Evolutionary conservation across 2,888 invertebrate genomes (phyloP).

Genomic region (Cerastoderma edule): DNA sequence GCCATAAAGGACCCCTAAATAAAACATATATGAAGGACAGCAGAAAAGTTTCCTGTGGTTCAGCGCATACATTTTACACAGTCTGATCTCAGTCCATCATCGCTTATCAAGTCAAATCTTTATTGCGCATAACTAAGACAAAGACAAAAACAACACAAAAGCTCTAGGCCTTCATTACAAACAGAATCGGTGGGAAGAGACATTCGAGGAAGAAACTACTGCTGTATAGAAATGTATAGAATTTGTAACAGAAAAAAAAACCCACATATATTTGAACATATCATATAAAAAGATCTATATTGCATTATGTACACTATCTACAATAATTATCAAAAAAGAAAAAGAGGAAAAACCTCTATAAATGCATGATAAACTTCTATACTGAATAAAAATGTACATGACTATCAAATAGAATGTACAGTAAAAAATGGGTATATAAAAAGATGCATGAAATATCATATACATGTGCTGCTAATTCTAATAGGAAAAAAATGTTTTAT

Average conservation of each 20-base stretch:
- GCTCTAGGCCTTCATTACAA: background rate
- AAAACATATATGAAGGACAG: too few relatives aligned
- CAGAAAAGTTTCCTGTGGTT: too few relatives aligned
- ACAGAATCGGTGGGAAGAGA: too few relatives aligned
- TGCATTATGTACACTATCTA: conserved; percentile 23
- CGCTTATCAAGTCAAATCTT: too few relatives aligned
- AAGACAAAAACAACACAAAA: conserved; percentile 16
- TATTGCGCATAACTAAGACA: too few relatives aligned
- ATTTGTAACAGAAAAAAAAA: conserved; percentile 21
- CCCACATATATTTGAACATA: conserved; percentile 21
- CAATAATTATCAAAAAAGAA: conserved; percentile 15
- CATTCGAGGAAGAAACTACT: too few relatives aligned
- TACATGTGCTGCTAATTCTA: conserved; percentile 1
- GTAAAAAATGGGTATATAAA: conserved; percentile 14
- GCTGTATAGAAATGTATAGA: conserved; percentile 18
- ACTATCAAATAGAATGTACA: conserved; percentile 26
- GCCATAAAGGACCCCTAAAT: too few relatives aligned
- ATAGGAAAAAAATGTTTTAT: background rate
- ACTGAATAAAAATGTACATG: conserved; percentile 13
- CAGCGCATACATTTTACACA: too few relatives aligned
- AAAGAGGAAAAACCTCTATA: too few relatives aligned
- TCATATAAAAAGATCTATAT: conserved; percentile 25
- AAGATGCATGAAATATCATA: background rate
- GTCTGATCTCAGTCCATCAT: too few relatives aligned
- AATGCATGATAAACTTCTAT: conserved; percentile 20